phyloP scores from a whole-genome alignment of 2,113 vertebrate species.

The Megaceryle maxima region DNA sequence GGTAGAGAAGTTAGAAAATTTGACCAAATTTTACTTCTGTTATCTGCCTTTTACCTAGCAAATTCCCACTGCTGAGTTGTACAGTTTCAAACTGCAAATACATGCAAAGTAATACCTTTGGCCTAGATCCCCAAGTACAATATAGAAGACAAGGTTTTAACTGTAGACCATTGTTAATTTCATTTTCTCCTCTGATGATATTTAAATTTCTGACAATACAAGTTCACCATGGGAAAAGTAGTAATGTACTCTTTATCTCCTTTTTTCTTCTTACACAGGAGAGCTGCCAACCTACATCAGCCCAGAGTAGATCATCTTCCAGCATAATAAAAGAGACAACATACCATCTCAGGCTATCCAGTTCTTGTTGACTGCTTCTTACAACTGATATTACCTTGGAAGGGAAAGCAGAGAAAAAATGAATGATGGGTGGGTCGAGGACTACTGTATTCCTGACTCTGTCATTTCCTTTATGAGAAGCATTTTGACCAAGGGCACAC shows the following conservation, averaged over 20 bases:
- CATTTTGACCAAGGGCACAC: background rate
- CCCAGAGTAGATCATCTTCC: background rate
- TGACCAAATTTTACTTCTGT: background rate
- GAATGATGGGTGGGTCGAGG: background rate
- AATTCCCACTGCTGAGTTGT: background rate
- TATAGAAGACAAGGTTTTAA: background rate
- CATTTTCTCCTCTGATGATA: accelerated
- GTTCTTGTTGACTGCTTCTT: background rate
- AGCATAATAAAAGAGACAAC: background rate
- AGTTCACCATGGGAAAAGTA: background rate
- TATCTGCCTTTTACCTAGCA: background rate
- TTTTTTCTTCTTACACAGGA: background rate
- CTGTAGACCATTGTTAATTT: background rate
- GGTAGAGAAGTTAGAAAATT: background rate
- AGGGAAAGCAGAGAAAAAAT: background rate
- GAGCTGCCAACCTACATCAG: background rate
- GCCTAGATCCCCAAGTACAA: background rate
- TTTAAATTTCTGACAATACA: background rate
- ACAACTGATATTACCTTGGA: background rate
- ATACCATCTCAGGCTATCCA: background rate
- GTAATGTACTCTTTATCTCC: background rate
- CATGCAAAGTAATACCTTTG: background rate
- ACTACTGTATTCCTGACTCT: background rate
- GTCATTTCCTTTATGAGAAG: background rate
- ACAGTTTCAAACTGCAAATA: background rate